Conservation (phyloP, 2,113 vertebrate genomes). For the Collichthys lucidus region DNA sequence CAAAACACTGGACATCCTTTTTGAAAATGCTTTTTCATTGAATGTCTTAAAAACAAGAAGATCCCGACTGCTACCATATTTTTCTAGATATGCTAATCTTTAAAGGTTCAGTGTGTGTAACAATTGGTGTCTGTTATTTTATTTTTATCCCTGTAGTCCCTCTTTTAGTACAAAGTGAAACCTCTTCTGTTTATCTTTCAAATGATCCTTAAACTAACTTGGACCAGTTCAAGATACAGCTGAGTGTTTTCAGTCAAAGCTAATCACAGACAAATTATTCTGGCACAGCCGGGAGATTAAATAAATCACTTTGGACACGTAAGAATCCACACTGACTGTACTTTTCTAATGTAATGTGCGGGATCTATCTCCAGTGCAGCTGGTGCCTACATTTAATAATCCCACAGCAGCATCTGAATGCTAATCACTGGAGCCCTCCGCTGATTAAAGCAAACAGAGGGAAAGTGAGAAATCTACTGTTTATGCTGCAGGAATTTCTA, state of each 20-base stretch:
- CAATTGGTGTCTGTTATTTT: background rate
- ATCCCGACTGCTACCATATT: background rate
- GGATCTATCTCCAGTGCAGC: conserved; percentile 49
- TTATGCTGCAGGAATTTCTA: conserved; percentile 11
- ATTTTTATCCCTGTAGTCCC: background rate
- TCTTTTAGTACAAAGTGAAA: background rate
- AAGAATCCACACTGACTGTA: conserved; percentile 21
- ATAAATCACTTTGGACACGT: conserved; percentile 45
- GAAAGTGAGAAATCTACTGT: conserved; percentile 50
- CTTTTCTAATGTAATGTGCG: conserved; percentile 1
- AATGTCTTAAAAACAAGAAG: background rate
- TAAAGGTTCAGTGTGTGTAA: background rate
- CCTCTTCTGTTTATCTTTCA: conserved; percentile 26
- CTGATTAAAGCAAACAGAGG: conserved; percentile 68
- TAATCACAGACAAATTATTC: conserved; percentile 51
- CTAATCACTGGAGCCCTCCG: conserved; percentile 35
- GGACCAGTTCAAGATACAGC: conserved; percentile 23
- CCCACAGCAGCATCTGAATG: conserved; percentile 56
- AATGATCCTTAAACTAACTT: conserved; percentile 40
- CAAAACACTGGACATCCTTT: conserved; percentile 24
- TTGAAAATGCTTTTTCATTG: background rate
- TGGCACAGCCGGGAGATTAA: conserved; percentile 24
- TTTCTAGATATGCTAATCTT: background rate
- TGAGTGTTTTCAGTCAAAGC: conserved; percentile 50
- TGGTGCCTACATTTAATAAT: conserved; percentile 49